Evolutionary conservation across 2,888 invertebrate genomes (phyloP).

Genomic region (Phorcus lineatus): DNA sequence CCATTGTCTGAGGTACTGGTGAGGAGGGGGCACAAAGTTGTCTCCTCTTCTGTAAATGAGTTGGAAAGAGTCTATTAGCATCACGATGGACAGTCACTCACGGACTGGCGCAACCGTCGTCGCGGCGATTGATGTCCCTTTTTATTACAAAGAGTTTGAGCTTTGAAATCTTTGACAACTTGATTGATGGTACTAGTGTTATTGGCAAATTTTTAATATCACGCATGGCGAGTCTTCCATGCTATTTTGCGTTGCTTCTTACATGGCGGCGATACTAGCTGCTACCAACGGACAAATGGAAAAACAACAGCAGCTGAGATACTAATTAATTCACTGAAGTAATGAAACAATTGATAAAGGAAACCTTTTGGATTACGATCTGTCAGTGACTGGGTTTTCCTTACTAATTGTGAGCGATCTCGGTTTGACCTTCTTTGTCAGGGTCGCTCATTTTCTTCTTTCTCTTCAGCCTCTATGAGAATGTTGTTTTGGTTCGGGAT

Average conservation of each 20-base stretch:
- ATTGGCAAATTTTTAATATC: conserved; percentile 28
- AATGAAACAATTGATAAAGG: conserved; percentile 9
- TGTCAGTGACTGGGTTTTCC: neutral
- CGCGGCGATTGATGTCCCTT: conserved; percentile 5
- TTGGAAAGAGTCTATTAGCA: neutral
- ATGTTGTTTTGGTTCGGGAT: no score
- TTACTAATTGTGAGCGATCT: neutral
- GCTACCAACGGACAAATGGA: no score
- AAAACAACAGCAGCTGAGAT: neutral
- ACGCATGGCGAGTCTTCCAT: conserved; percentile 6
- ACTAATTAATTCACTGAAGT: conserved; percentile 8
- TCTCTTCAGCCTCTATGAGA: no score
- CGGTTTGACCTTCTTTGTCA: no score
- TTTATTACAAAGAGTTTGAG: conserved; percentile 5
- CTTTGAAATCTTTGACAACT: conserved; percentile 1
- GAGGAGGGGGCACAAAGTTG: no score
- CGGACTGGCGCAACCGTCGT: neutral
- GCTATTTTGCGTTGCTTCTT: no score
- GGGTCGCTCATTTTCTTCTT: no score
- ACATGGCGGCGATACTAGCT: no score
- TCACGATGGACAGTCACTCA: neutral
- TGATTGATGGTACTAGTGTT: conserved; percentile 16
- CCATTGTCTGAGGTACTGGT: no score
- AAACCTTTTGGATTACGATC: neutral
- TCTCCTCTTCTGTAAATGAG: neutral